Evolutionary conservation across 2,113 vertebrate species (phyloP), one percentile per base, ranked within the genome.

Genomic region (Stictonetta naevosa): DNA sequence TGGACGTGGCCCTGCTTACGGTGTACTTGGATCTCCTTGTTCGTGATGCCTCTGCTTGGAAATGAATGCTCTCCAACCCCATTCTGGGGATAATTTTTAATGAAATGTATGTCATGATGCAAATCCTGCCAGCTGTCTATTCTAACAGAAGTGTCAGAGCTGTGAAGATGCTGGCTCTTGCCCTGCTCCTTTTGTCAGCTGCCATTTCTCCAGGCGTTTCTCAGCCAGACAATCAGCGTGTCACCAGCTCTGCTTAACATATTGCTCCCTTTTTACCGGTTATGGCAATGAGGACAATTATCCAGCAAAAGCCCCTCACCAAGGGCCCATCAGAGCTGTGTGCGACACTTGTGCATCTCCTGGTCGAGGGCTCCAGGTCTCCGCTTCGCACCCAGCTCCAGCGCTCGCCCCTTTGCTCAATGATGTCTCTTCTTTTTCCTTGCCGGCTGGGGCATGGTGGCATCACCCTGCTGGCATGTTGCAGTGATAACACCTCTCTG

Each of bases 341-440:
- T 7, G 26, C 8, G 2, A 48, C 0, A 8, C 8, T 34, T 26
- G 6, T 23, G 14, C 62, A 75, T 14, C 29, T 17, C 25, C 22
- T 25, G 50, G 50, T 52, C 50, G 13, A 52, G 2, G 63, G 36
- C 9, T 48, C 11, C 11, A 48, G 48, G 48, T 48, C 72, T 19
- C 23, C 3, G 2, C 8, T 2, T 55, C 13, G 8, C 28, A 3
- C 56, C 31, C 48, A 7, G 23, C 67, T 40, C 56, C 36, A 33
- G 10, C 50, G 7, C 11, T 3, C 1, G 21, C 6, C 42, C 13
- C 40, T 42, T 25, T 1, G 1, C 26, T 15, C 60, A 31, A 11
- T 0, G 4, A 4, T 1, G 17, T n/a, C 23, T 59, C 58, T 38
- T 38, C 2, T 16, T 22, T 9, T 22, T 33, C 68, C 36, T 2